Conservation (phyloP, 2,888 invertebrate genomes). For the Leucania comma region DNA sequence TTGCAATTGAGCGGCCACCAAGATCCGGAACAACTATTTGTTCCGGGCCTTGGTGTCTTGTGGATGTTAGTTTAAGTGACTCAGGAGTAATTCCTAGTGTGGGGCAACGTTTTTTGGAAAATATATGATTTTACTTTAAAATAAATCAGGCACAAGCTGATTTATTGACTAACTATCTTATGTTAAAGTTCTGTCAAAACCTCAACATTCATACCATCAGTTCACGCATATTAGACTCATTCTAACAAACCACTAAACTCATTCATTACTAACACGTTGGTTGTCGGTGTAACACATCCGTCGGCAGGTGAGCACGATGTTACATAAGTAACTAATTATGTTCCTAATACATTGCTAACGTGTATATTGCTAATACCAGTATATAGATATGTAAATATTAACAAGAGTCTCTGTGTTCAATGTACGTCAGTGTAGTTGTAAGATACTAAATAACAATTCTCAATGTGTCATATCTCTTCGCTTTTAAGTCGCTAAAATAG, state of each 20-base stretch:
- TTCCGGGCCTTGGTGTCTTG: too few species aligned
- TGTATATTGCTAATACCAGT: constrained; percentile 83
- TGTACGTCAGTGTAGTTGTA: constrained; percentile 39
- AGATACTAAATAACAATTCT: constrained; percentile 50
- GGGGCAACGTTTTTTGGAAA: neutral
- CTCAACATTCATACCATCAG: constrained; percentile 40
- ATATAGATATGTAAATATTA: constrained; percentile 67
- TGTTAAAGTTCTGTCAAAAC: constrained; percentile 49
- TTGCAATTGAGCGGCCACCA: too few species aligned
- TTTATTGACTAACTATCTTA: neutral
- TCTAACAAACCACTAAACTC: constrained; percentile 55
- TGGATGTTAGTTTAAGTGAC: too few species aligned
- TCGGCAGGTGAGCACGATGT: constrained; percentile 55
- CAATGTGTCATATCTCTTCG: constrained; percentile 35
- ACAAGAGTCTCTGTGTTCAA: constrained; percentile 55
- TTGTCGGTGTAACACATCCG: constrained; percentile 54
- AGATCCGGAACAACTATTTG: too few species aligned
- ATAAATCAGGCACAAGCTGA: neutral
- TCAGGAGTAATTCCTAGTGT: too few species aligned
- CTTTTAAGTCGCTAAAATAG: constrained; percentile 44
- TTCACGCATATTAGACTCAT: constrained; percentile 55
- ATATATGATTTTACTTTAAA: neutral
- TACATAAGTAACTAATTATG: constrained; percentile 43
- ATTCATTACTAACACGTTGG: constrained; percentile 63
- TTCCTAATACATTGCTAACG: constrained; percentile 75